Evolutionary conservation across 2,888 invertebrate species (phyloP).

Genomic region (Cephus pulcher): DNA sequence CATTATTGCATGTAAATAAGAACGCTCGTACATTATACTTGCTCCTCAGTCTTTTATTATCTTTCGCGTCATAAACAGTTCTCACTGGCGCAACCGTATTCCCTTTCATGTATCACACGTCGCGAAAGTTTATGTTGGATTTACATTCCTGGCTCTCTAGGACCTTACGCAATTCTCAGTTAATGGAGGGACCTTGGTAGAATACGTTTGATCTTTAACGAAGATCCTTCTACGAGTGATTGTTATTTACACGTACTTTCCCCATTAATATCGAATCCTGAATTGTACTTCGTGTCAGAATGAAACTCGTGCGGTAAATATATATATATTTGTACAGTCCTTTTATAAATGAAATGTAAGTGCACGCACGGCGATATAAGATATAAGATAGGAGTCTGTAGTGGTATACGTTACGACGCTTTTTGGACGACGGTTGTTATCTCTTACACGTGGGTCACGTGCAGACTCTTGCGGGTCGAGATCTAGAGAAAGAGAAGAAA

Average conservation of each 20-base stretch:
- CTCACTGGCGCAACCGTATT: background rate
- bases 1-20: background rate
- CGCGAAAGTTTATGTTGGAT: background rate
- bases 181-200: background rate
- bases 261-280: background rate
- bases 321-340: background rate
- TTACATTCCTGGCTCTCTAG: background rate
- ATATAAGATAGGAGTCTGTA: background rate
- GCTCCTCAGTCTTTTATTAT: background rate
- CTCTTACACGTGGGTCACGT: background rate
- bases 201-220: background rate
- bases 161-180: background rate
- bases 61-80: background rate
- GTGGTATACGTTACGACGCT: background rate
- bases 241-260: background rate
- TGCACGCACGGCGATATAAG: background rate
- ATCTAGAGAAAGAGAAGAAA: background rate
- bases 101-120: background rate
- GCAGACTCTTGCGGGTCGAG: background rate
- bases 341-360: background rate
- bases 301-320: background rate
- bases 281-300: background rate
- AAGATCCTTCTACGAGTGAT: background rate
- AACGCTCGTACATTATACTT: background rate
- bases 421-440: background rate